Conservation (phyloP, 2,113 vertebrate species). For the Podarcis cretensis region DNA sequence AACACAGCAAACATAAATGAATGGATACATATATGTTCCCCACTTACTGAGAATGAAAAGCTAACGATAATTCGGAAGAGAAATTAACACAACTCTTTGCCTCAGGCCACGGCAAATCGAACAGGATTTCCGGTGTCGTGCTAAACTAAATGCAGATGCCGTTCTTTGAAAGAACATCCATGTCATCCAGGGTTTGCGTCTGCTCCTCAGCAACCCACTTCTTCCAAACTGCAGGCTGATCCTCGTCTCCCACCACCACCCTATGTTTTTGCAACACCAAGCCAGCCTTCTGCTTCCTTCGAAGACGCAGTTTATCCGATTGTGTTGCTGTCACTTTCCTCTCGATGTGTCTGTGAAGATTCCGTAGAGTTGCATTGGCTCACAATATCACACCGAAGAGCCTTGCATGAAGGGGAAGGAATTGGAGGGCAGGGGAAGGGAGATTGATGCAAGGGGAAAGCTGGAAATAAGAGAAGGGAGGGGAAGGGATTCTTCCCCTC, state of each 20-base stretch:
- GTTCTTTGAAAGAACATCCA: constrained; percentile 43
- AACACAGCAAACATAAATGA: not conserved
- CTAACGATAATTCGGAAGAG: constrained; percentile 13
- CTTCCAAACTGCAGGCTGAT: not conserved
- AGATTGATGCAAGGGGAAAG: not conserved
- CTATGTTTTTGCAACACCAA: not conserved
- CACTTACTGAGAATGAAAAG: not conserved
- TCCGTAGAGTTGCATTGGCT: not conserved
- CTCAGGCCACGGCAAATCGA: constrained; percentile 22
- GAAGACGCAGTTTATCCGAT: not conserved
- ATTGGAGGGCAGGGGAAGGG: not conserved
- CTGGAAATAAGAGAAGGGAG: not conserved
- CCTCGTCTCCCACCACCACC: not conserved
- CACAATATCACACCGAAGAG: not conserved
- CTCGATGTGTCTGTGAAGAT: not conserved
- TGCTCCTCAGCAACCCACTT: no score
- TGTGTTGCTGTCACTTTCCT: not conserved
- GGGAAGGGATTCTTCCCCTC: no score
- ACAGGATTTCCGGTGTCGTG: constrained; percentile 28
- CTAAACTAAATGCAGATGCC: constrained; percentile 50
- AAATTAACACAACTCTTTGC: not conserved
- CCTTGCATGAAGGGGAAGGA: not conserved
- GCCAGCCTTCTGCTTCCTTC: not conserved
- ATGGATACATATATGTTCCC: not conserved
- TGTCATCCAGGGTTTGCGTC: not conserved